Conservation (phyloP, 2,888 invertebrate genomes). For the Ceraclea dissimilis region DNA sequence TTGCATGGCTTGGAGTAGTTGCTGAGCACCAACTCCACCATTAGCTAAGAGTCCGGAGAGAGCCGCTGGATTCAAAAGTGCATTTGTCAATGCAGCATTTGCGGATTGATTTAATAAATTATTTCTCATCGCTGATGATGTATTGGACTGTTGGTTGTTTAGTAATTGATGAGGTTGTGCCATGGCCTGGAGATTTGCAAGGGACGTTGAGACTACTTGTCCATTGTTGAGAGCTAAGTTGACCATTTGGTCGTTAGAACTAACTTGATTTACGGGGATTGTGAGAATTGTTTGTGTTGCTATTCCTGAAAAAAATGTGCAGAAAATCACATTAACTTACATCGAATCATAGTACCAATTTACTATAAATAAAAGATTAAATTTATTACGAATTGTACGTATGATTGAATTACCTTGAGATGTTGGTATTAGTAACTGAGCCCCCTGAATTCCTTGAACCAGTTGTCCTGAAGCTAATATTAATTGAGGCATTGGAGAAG, state of each 20-base stretch:
- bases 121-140: slow-evolving; percentile 34
- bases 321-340: background rate
- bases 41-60: slow-evolving; percentile 67
- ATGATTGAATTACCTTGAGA: slow-evolving; percentile 67
- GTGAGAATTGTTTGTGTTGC: slow-evolving; percentile 93
- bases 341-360: background rate
- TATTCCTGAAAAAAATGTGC: slow-evolving; percentile 56
- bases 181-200: slow-evolving; percentile 72
- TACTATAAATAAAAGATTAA: background rate
- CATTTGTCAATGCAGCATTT: slow-evolving; percentile 58
- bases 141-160: slow-evolving; percentile 46
- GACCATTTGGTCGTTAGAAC: slow-evolving; percentile 66
- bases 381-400: too few species aligned
- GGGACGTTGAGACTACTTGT: slow-evolving; percentile 76
- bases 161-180: slow-evolving; percentile 63
- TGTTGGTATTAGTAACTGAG: slow-evolving; percentile 90
- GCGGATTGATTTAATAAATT: slow-evolving; percentile 35
- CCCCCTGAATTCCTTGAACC: slow-evolving; percentile 88
- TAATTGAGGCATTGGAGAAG: slow-evolving; percentile 81
- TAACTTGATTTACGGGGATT: slow-evolving; percentile 87
- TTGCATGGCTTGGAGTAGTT: slow-evolving; percentile 66
- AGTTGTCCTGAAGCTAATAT: slow-evolving; percentile 87
- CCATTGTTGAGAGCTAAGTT: slow-evolving; percentile 78
- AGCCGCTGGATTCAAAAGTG: slow-evolving; percentile 59
- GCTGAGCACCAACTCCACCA: slow-evolving; percentile 61